A percentile compares a stretch with the other conserved stretches of the same genome.
phyloP scores from a whole-genome alignment of 2,888 invertebrate genomes.

The Chrysina gloriosa region DNA sequence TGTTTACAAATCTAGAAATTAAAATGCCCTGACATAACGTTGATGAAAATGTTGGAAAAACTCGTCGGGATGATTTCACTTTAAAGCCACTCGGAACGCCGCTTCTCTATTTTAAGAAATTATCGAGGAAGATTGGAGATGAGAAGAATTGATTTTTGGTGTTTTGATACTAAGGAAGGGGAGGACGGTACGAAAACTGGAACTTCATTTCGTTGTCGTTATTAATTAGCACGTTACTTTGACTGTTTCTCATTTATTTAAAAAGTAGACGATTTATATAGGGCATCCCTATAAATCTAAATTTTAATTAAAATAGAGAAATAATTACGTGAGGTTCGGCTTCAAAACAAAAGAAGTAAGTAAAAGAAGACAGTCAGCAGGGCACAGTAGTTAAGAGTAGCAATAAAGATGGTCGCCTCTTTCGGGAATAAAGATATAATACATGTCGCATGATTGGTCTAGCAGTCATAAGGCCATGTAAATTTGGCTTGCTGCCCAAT shows the following conservation, averaged over 20 bases:
- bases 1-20: conserved; percentile 23
- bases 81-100: no score
- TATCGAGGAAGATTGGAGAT: no score
- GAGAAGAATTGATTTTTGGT: no score
- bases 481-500: conserved; percentile 52
- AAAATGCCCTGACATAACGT: neutral
- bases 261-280: no score
- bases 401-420: conserved; percentile 47
- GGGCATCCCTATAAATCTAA: neutral
- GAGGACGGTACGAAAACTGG: no score
- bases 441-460: conserved; percentile 52
- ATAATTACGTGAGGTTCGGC: conserved; percentile 16
- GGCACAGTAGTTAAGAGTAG: conserved; percentile 46
- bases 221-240: no score
- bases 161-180: no score
- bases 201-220: no score
- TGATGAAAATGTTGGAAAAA: neutral
- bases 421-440: conserved; percentile 47
- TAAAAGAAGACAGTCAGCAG: conserved; percentile 29
- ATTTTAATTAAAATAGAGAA: neutral
- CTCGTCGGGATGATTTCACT: neutral
- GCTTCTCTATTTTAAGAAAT: no score
- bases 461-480: conserved; percentile 50
- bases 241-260: no score
- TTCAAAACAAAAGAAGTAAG: conserved; percentile 2